Evolutionary conservation across 2,888 invertebrate species (phyloP).

Genomic region (Uloborus plumipes): DNA sequence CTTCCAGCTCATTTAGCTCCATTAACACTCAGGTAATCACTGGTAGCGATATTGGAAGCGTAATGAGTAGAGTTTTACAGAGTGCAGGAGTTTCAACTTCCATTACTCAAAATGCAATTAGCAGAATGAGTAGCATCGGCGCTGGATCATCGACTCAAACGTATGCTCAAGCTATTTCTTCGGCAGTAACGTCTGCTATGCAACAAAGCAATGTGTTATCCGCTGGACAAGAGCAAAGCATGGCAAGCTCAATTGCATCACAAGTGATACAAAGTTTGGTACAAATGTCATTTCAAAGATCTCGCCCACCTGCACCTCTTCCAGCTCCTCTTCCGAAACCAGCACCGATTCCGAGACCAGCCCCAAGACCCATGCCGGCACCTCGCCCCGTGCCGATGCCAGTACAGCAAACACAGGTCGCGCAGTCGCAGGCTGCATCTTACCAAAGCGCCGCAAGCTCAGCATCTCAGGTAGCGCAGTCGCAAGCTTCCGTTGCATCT

Average conservation of each 20-base stretch:
- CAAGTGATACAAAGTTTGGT: not conserved
- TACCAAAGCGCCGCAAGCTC: slow-evolving; percentile 4
- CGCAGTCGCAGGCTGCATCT: slow-evolving; percentile 1
- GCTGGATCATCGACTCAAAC: not conserved
- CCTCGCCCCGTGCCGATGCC: not conserved
- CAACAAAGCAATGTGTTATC: not conserved
- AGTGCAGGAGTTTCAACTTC: not conserved
- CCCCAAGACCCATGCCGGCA: not conserved
- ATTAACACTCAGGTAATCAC: not conserved
- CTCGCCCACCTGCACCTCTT: not conserved
- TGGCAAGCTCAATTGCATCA: not conserved
- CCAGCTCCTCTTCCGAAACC: slow-evolving; percentile 5
- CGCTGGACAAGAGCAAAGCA: slow-evolving; percentile 9
- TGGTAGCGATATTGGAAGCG: not conserved
- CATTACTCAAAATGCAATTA: too few relatives aligned
- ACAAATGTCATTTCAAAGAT: not conserved
- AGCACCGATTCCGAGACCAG: slow-evolving; percentile 9
- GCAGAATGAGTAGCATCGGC: not conserved
- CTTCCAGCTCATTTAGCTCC: not conserved
- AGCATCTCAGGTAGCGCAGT: not conserved
- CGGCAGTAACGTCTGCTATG: not conserved
- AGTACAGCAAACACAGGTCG: not conserved
- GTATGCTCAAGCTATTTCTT: slow-evolving; percentile 6
- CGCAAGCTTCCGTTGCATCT: not conserved
- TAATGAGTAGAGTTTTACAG: not conserved